Evolutionary conservation across 2,888 invertebrate genomes (phyloP).

Genomic region (Brassicogethes aeneus): DNA sequence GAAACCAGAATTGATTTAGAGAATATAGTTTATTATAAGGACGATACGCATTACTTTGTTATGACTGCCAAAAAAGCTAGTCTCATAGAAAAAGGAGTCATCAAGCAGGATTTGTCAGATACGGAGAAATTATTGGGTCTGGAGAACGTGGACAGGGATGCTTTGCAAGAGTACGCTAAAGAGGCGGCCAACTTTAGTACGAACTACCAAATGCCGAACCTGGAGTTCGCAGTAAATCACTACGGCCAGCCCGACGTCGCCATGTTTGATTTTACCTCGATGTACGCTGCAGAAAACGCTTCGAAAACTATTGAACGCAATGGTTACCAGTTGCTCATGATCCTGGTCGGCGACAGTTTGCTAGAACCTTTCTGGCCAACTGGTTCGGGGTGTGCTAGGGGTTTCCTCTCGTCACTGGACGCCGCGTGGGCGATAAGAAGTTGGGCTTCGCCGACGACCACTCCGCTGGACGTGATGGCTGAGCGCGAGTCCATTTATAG

Average conservation of each 20-base stretch:
- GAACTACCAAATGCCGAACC: constrained; percentile 71
- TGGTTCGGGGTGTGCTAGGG: constrained; percentile 95
- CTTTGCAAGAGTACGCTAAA: constrained; percentile 81
- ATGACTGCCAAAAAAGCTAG: constrained; percentile 99
- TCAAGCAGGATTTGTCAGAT: constrained; percentile 84
- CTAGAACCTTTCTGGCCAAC: constrained; percentile 99
- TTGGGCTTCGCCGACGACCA: constrained; percentile 61
- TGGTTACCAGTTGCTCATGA: constrained; percentile 76
- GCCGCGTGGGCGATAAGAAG: constrained; percentile 89
- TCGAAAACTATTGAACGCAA: constrained; percentile 66
- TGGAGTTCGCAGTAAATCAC: constrained; percentile 96
- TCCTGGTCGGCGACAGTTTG: constrained; percentile 91
- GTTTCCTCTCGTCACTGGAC: constrained; percentile 92
- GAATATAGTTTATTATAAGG: constrained; percentile 99
- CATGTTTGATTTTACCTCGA: constrained; percentile 98
- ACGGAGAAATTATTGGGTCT: constrained; percentile 77
- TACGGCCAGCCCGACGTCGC: constrained; percentile 96
- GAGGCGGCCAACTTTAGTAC: constrained; percentile 95
- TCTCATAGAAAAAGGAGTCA: constrained; percentile 86
- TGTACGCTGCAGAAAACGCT: constrained; percentile 96
- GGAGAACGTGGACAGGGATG: constrained; percentile 86
- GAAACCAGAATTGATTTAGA: constrained; percentile 93
- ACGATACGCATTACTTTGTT: constrained; percentile 99
- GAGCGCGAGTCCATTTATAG: constrained; percentile 79
- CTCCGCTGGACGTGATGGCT: constrained; percentile 79